A percentile compares a stretch with the other conserved stretches of the same genome.
phyloP scores from a whole-genome alignment of 1,140 invertebrate genomes.

The Eueides isabella region DNA sequence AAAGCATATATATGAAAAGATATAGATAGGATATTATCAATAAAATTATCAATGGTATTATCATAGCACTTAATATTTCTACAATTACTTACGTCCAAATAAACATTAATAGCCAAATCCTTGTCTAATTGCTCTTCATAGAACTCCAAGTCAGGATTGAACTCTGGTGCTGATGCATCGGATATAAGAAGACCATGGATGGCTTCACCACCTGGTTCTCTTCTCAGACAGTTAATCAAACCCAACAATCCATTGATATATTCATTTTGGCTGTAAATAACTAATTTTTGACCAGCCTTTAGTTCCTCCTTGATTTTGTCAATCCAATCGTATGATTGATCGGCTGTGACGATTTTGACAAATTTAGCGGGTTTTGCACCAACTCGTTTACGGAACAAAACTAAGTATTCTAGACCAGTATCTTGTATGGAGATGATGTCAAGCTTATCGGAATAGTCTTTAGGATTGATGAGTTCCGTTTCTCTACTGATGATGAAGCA shows the following conservation, averaged over 20 bases:
- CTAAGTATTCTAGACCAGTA: constrained; percentile 72
- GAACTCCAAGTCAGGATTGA: constrained; percentile 84
- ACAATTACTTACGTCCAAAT: constrained; percentile 82
- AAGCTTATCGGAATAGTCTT: constrained; percentile 58
- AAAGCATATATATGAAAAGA: too few species aligned
- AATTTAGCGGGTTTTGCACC: constrained; percentile 74
- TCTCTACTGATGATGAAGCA: constrained; percentile 82
- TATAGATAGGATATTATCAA: too few species aligned
- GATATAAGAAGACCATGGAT: constrained; percentile 85
- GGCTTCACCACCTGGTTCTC: constrained; percentile 86
- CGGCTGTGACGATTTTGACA: constrained; percentile 58
- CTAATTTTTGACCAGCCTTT: constrained; percentile 81
- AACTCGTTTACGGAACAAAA: constrained; percentile 70
- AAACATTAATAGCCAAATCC: constrained; percentile 93
- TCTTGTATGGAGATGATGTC: constrained; percentile 74
- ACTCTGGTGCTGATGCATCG: constrained; percentile 85
- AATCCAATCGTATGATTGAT: constrained; percentile 69
- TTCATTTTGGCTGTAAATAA: constrained; percentile 85
- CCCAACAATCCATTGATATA: constrained; percentile 91
- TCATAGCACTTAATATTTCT: not conserved
- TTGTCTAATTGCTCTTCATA: constrained; percentile 86
- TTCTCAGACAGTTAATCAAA: constrained; percentile 89
- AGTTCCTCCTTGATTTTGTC: constrained; percentile 81
- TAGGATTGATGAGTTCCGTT: constrained; percentile 60
- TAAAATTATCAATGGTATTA: too few species aligned